A percentile compares a stretch with the other conserved stretches of the same genome.
These are phyloP conservation scores for Sminthurinus signatus DNA, from an alignment of 1,140 invertebrate species.

Conservation along the genomic window DNA sequence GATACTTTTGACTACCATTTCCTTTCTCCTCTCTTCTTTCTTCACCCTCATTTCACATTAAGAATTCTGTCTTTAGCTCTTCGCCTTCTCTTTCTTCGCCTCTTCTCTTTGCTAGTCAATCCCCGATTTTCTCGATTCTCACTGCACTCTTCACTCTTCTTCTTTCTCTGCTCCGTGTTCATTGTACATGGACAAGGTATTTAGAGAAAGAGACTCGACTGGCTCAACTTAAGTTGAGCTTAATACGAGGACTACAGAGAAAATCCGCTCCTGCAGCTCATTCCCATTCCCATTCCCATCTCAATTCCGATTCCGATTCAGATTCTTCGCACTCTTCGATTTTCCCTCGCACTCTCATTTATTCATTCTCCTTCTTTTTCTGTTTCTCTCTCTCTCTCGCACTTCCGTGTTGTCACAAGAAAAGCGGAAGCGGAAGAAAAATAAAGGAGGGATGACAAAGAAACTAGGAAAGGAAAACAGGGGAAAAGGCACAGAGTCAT, in stretches of 20 bases:
- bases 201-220: not conserved
- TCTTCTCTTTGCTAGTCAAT: too few relatives aligned
- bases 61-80: too few relatives aligned
- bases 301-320: too few relatives aligned
- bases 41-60: too few relatives aligned
- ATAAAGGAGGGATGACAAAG: not conserved
- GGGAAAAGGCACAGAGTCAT: not conserved
- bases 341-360: not conserved
- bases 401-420: not conserved
- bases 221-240: not conserved
- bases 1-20: too few relatives aligned
- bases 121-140: too few relatives aligned
- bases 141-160: too few relatives aligned
- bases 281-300: too few relatives aligned
- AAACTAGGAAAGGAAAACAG: not conserved
- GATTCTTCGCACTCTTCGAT: too few relatives aligned
- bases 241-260: not conserved
- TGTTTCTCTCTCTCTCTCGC: not conserved
- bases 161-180: too few relatives aligned
- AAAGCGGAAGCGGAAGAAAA: not conserved
- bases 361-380: not conserved
- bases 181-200: not conserved
- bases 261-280: not conserved
- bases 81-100: too few relatives aligned
- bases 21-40: too few relatives aligned